phyloP scores from a whole-genome alignment of 2,888 invertebrate genomes.

The Chrysolina haemoptera region DNA sequence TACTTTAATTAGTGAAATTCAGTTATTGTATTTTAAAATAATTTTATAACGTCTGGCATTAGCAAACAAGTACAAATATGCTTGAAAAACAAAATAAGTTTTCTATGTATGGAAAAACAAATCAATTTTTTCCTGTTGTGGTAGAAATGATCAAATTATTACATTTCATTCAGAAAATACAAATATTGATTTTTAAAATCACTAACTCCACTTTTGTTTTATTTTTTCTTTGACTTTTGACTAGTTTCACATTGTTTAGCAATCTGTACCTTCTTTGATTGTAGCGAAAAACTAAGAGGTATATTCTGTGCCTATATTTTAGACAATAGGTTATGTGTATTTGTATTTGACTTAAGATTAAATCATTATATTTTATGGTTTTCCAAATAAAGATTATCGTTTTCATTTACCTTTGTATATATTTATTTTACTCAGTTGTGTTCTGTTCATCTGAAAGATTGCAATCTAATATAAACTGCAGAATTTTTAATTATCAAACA shows the following conservation, averaged over 20 bases:
- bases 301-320: constrained; percentile 14
- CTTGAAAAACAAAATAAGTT: too few relatives aligned
- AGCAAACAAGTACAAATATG: too few relatives aligned
- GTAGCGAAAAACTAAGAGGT: constrained; percentile 4
- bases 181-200: neutral
- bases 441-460: too few relatives aligned
- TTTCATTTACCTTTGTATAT: constrained; percentile 11
- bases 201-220: neutral
- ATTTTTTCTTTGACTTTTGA: neutral
- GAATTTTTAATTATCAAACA: too few relatives aligned
- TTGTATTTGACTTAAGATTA: constrained; percentile 12
- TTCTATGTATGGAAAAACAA: too few relatives aligned
- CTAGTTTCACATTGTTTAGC: constrained; percentile 8
- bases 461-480: too few relatives aligned
- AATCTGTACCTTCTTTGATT: constrained; percentile 3
- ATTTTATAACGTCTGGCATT: too few relatives aligned
- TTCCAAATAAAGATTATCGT: constrained; percentile 13
- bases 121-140: neutral
- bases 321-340: constrained; percentile 1
- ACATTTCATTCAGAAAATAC: neutral
- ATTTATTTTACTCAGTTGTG: too few relatives aligned
- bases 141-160: neutral
- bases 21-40: too few relatives aligned
- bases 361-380: constrained; percentile 19
- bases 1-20: too few relatives aligned